Percentiles rank a stretch among this genome's conserved stretches.
These are phyloP conservation scores for Rhopilema esculentum DNA, from an alignment of 30 jellyfish, hydroid and myxozoan species.

Conservation along the genomic window DNA sequence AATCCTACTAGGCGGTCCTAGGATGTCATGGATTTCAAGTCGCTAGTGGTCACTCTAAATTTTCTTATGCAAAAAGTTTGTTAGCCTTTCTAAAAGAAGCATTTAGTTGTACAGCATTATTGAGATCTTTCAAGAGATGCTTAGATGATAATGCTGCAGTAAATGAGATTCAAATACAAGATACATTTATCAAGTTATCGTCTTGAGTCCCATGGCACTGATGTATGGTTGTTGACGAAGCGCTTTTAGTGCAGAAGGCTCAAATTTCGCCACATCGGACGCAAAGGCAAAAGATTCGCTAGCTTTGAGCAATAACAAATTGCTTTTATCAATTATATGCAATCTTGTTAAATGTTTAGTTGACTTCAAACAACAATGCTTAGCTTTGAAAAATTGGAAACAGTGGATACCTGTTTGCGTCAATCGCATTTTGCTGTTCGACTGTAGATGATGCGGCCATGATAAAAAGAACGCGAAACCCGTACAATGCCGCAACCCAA, in stretches of 20 bases:
- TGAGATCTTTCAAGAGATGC: too few relatives aligned
- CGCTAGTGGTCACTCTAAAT: too few relatives aligned
- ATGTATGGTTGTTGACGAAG: neutral
- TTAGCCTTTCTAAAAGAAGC: neutral
- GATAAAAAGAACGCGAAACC: conserved; percentile 38
- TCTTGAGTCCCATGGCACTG: neutral
- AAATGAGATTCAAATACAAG: too few relatives aligned
- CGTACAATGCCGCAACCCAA: conserved; percentile 27
- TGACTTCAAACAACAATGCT: neutral
- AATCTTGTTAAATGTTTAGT: neutral
- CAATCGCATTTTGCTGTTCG: conserved; percentile 33
- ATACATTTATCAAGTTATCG: too few relatives aligned
- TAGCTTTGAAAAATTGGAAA: neutral
- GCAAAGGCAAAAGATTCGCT: neutral
- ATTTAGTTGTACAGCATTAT: too few relatives aligned
- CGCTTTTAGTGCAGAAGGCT: too few relatives aligned
- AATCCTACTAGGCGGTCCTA: neutral
- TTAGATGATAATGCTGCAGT: too few relatives aligned
- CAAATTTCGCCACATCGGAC: neutral
- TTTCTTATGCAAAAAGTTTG: neutral
- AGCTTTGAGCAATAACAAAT: neutral
- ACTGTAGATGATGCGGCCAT: conserved; percentile 41
- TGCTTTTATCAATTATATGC: neutral
- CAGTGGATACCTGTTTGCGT: conserved; percentile 42
- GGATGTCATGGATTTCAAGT: neutral